Percentiles rank a stretch among this genome's conserved stretches.
phyloP scores from a whole-genome alignment of 2,113 vertebrate species.

The Anolis carolinensis region DNA sequence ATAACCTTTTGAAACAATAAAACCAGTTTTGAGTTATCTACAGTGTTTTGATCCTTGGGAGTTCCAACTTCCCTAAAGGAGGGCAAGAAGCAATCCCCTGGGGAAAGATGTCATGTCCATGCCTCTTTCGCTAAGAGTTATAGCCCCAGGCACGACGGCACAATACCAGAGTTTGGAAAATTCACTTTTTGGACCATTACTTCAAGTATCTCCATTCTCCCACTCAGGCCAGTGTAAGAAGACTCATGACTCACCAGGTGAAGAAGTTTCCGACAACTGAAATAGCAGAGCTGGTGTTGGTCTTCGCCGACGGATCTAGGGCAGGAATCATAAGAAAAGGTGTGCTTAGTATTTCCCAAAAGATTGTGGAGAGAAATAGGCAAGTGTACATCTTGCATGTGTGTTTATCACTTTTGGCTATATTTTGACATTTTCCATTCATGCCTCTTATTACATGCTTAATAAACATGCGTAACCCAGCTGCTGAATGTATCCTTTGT shows the following conservation, averaged over 20 bases:
- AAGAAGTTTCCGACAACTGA: constrained; percentile 88
- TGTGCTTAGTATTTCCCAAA: background rate
- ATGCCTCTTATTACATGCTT: background rate
- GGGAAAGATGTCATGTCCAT: too few species aligned
- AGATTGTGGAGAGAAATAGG: background rate
- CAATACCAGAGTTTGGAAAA: background rate
- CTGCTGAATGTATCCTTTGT: background rate
- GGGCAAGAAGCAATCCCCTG: too few species aligned
- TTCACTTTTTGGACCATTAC: background rate
- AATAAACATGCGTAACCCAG: background rate
- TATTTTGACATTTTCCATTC: background rate
- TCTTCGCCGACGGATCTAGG: constrained; percentile 88
- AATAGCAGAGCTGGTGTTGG: constrained; percentile 93
- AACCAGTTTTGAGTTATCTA: too few species aligned
- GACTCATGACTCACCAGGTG: constrained; percentile 80
- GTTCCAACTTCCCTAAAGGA: too few species aligned
- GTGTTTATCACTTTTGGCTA: background rate
- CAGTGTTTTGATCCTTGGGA: too few species aligned
- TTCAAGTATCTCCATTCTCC: background rate
- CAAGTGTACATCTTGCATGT: background rate
- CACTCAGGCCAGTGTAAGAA: background rate
- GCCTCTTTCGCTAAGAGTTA: too few species aligned
- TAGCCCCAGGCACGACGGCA: too few species aligned
- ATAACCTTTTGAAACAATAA: too few species aligned
- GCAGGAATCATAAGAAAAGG: background rate